Evolutionary conservation across 1,140 invertebrate species (phyloP).

Genomic region (Heliconius hewitsoni): DNA sequence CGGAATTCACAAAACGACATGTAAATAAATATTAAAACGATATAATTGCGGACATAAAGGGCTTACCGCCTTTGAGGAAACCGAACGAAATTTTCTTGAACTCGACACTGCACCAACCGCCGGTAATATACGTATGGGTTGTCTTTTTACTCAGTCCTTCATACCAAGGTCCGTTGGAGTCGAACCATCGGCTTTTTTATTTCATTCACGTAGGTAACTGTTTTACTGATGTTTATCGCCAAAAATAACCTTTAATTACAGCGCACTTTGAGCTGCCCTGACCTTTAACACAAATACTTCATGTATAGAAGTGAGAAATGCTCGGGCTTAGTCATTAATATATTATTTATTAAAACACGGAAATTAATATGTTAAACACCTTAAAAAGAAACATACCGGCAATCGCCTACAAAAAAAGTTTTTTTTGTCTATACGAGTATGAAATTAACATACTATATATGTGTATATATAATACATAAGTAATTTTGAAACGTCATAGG

Average conservation of each 20-base stretch:
- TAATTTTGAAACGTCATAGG: too few species aligned
- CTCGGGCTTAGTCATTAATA: conserved; percentile 49
- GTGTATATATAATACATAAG: too few species aligned
- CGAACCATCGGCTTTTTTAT: conserved; percentile 65
- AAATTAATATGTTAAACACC: conserved; percentile 27
- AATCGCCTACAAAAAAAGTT: neutral
- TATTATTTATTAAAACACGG: conserved; percentile 29
- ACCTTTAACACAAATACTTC: conserved; percentile 71
- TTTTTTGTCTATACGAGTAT: too few species aligned
- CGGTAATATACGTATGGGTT: conserved; percentile 48
- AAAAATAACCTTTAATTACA: conserved; percentile 81
- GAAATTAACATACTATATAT: too few species aligned
- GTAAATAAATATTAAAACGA: conserved; percentile 36
- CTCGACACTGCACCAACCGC: conserved; percentile 34
- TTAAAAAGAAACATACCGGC: conserved; percentile 18
- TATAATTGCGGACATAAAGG: conserved; percentile 37
- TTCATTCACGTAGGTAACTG: conserved; percentile 69
- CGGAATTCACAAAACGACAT: conserved; percentile 27
- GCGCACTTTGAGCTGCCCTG: conserved; percentile 75
- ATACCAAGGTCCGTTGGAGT: conserved; percentile 58
- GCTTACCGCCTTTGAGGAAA: conserved; percentile 35
- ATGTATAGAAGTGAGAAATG: conserved; percentile 56
- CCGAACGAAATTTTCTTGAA: conserved; percentile 35
- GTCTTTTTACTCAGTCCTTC: conserved; percentile 57
- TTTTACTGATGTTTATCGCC: conserved; percentile 78